Percentiles rank a stretch among this genome's conserved stretches.
Evolutionary conservation across 2,797 vertebrate species (phyloP).

Genomic region (Carcharodon carcharias): DNA sequence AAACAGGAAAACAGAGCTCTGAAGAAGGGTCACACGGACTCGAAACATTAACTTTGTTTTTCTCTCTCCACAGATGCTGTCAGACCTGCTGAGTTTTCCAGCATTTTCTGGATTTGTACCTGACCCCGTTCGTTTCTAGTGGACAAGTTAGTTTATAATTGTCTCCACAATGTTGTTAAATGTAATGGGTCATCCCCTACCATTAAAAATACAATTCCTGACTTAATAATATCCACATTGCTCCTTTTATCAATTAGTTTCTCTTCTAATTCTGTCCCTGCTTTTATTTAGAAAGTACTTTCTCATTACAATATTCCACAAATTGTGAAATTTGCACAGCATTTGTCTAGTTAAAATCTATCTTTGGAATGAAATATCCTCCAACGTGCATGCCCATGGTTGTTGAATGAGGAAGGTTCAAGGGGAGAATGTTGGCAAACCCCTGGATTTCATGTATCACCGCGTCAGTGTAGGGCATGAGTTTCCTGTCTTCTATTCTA

Average conservation of each 20-base stretch:
- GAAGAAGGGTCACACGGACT: too few species aligned
- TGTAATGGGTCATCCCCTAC: neutral
- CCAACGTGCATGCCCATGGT: neutral
- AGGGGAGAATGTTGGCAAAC: neutral
- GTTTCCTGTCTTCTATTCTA: neutral
- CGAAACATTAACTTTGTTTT: too few species aligned
- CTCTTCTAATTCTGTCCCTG: neutral
- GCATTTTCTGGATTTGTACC: too few species aligned
- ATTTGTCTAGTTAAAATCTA: neutral
- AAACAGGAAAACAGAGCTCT: too few species aligned
- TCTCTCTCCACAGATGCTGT: too few species aligned
- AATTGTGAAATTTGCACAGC: neutral
- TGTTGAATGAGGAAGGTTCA: neutral
- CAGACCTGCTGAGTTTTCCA: too few species aligned
- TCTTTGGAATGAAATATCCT: neutral
- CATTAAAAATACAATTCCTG: neutral
- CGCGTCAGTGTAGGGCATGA: neutral
- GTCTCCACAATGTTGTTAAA: neutral
- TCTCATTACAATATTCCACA: neutral
- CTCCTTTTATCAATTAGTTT: neutral
- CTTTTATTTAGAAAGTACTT: neutral
- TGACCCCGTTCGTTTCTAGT: neutral
- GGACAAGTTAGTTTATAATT: too few species aligned
- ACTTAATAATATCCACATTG: neutral
- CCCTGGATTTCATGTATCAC: neutral